These are phyloP conservation scores for Olivierus martensii DNA, from an alignment of 1,140 invertebrate genomes.

Conservation along the genomic window DNA sequence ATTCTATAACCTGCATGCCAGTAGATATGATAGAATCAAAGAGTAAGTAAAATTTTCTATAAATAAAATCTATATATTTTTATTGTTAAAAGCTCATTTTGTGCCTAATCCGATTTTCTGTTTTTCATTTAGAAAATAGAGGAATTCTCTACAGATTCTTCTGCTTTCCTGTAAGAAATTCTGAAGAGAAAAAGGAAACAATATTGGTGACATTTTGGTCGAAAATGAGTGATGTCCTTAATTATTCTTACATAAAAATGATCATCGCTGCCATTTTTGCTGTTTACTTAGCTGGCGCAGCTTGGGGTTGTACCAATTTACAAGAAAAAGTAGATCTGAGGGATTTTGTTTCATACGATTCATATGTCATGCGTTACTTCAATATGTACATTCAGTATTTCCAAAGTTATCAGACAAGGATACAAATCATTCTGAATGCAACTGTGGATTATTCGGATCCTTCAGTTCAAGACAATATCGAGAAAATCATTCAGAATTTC, in stretches of 20 bases:
- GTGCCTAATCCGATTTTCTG: too few species aligned
- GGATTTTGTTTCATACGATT: slow-evolving; percentile 69
- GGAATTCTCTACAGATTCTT: slow-evolving; percentile 53
- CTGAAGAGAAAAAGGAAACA: too few species aligned
- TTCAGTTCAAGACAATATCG: slow-evolving; percentile 55
- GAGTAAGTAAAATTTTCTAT: too few species aligned
- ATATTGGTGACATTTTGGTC: too few species aligned
- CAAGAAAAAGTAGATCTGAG: slow-evolving; percentile 75
- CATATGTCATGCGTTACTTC: slow-evolving; percentile 77
- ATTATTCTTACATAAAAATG: slow-evolving; percentile 42
- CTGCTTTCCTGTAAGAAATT: slow-evolving; percentile 34
- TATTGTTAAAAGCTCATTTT: too few species aligned
- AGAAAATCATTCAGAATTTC: slow-evolving; percentile 57
- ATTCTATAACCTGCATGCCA: slow-evolving; percentile 35
- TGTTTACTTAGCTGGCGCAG: slow-evolving; percentile 62
- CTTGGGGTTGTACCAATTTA: slow-evolving; percentile 73
- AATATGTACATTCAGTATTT: slow-evolving; percentile 76
- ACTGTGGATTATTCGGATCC: slow-evolving; percentile 72
- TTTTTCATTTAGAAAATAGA: slow-evolving; percentile 4
- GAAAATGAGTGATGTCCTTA: too few species aligned
- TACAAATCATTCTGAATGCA: slow-evolving; percentile 71
- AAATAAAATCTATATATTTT: too few species aligned
- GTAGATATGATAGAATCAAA: too few species aligned
- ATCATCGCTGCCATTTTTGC: slow-evolving; percentile 62
- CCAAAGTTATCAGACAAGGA: slow-evolving; percentile 74